These are phyloP conservation scores for Pelosia muscerda DNA, from an alignment of 2,888 invertebrate species.

Conservation along the genomic window DNA sequence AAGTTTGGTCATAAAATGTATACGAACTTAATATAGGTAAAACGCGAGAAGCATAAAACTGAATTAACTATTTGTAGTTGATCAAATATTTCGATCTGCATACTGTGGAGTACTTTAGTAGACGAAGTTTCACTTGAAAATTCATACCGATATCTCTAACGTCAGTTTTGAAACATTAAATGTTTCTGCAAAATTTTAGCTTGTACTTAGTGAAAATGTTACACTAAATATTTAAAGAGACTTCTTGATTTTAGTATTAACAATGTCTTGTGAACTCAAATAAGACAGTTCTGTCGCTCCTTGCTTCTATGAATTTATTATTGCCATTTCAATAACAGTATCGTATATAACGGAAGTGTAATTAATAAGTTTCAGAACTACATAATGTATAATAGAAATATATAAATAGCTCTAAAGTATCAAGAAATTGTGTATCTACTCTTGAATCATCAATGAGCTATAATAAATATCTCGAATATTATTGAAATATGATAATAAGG, in stretches of 20 bases:
- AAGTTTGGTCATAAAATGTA: too few relatives aligned
- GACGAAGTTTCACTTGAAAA: neutral
- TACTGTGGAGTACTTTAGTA: neutral
- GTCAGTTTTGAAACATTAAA: neutral
- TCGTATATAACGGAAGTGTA: neutral
- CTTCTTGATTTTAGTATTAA: neutral
- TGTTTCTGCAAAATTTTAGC: neutral
- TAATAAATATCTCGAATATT: neutral
- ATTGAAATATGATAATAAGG: neutral
- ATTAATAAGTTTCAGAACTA: neutral
- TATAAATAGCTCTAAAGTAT: neutral
- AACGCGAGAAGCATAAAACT: neutral
- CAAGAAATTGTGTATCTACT: neutral
- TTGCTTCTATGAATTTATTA: neutral
- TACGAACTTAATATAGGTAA: too few relatives aligned
- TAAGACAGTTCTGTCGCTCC: neutral
- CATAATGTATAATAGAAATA: neutral
- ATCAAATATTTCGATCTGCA: neutral
- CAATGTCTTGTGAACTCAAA: neutral
- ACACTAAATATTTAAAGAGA: neutral
- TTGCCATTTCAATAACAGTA: neutral
- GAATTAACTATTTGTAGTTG: neutral
- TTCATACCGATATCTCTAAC: neutral
- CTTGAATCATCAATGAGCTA: neutral
- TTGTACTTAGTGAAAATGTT: conserved; percentile 4